Percentiles rank a stretch among this genome's conserved stretches.
These are phyloP conservation scores for Turnix velox DNA, from an alignment of 2,113 vertebrate species.

Conservation along the genomic window DNA sequence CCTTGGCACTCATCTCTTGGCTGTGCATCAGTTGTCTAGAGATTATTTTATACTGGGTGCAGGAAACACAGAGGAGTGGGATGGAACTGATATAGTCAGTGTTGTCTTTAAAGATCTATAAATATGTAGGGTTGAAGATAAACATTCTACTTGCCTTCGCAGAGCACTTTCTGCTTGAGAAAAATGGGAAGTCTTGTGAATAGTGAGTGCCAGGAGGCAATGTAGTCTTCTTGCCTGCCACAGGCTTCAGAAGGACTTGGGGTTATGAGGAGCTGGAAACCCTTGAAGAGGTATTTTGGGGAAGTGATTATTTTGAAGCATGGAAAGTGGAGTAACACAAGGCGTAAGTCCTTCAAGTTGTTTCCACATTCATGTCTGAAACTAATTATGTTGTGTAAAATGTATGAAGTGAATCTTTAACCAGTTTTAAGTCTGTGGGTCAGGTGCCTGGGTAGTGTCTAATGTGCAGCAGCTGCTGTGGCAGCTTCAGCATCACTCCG, in stretches of 20 bases:
- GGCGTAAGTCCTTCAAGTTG: not conserved
- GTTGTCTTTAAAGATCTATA: not conserved
- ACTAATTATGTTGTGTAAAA: not conserved
- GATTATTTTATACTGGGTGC: not conserved
- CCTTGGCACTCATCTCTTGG: not conserved
- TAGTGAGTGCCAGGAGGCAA: not conserved
- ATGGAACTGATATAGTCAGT: not conserved
- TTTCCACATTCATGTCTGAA: not conserved
- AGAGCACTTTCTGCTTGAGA: not conserved
- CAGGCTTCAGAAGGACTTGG: not conserved
- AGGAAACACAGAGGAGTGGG: not conserved
- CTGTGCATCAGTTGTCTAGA: not conserved
- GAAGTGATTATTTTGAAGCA: not conserved
- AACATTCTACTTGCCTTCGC: not conserved
- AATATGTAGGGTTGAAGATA: not conserved
- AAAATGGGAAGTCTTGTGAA: not conserved
- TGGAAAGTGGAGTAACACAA: not conserved
- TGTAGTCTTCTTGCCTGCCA: not conserved
- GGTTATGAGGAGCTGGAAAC: not conserved
- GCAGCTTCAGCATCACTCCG: not conserved
- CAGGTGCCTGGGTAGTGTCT: accelerated
- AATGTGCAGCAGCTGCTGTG: not conserved
- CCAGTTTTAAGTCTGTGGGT: not conserved
- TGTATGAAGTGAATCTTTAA: not conserved
- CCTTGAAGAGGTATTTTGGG: not conserved